A percentile compares a stretch with the other conserved stretches of the same genome.
These are phyloP conservation scores for Conus ventricosus DNA, from an alignment of 1,140 invertebrate genomes.

Conservation along the genomic window DNA sequence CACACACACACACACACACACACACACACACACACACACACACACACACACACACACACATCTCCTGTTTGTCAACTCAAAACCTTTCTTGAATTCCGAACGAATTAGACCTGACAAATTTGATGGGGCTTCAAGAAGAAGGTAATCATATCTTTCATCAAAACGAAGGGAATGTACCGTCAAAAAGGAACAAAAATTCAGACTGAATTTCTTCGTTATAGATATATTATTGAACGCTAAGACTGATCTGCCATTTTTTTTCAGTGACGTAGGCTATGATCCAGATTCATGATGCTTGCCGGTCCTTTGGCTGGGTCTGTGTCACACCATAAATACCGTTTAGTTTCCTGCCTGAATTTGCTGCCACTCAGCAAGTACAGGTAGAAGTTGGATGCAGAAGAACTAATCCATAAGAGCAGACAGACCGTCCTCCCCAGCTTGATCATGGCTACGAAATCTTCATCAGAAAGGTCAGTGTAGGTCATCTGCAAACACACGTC, in stretches of 20 bases:
- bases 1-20: slow-evolving; percentile 6
- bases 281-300: no score
- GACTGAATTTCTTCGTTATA: not conserved
- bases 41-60: slow-evolving; percentile 6
- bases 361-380: not conserved
- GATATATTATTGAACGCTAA: not conserved
- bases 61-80: not conserved
- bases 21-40: slow-evolving; percentile 6
- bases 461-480: not conserved
- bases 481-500: not conserved
- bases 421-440: not conserved
- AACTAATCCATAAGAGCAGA: not conserved
- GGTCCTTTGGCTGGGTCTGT: no score
- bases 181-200: not conserved
- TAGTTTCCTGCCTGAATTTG: not conserved
- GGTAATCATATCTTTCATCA: not conserved
- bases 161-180: not conserved
- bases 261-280: no score
- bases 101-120: no score
- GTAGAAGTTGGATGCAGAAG: not conserved
- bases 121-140: not conserved
- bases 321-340: not conserved
- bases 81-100: not conserved
- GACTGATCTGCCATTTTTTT: no score
- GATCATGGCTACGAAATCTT: not conserved